Evolutionary conservation across 1,140 invertebrate species (phyloP).

Genomic region (Varroa destructor): DNA sequence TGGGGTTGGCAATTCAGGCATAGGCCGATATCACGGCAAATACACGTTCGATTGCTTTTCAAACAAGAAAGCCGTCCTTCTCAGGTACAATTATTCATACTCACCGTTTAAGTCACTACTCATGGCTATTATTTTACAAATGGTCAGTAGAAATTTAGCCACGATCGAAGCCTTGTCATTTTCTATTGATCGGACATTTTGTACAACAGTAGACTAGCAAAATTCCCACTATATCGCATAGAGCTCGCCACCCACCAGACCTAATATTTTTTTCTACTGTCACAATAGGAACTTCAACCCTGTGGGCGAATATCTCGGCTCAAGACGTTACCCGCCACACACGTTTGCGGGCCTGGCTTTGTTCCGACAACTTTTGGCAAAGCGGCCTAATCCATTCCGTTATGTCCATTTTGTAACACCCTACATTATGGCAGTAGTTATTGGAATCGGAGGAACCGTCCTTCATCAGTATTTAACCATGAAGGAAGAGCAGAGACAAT

Average conservation of each 20-base stretch:
- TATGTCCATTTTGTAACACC: neutral
- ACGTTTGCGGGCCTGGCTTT: neutral
- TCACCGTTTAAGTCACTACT: too few species aligned
- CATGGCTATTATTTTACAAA: too few species aligned
- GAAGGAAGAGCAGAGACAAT: too few species aligned
- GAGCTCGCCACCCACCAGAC: too few species aligned
- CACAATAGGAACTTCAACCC: constrained; percentile 3
- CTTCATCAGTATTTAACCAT: neutral
- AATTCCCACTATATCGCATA: too few species aligned
- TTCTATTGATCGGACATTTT: too few species aligned
- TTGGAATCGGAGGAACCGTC: neutral
- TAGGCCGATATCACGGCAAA: constrained; percentile 84
- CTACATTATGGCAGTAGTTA: neutral
- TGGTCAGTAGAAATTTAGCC: too few species aligned
- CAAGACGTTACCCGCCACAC: constrained; percentile 2
- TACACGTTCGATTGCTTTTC: constrained; percentile 79
- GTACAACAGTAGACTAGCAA: too few species aligned
- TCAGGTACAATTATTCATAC: constrained; percentile 42
- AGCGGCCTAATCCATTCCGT: constrained; percentile 7
- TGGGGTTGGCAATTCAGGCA: constrained; percentile 65
- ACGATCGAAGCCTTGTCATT: too few species aligned
- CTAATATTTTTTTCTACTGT: too few species aligned
- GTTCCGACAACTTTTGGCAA: constrained; percentile 9
- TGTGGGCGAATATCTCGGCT: constrained; percentile 9
- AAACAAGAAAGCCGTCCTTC: constrained; percentile 73